These are phyloP conservation scores for Fringilla coelebs DNA, from an alignment of 2,797 vertebrate species.

Conservation along the genomic window DNA sequence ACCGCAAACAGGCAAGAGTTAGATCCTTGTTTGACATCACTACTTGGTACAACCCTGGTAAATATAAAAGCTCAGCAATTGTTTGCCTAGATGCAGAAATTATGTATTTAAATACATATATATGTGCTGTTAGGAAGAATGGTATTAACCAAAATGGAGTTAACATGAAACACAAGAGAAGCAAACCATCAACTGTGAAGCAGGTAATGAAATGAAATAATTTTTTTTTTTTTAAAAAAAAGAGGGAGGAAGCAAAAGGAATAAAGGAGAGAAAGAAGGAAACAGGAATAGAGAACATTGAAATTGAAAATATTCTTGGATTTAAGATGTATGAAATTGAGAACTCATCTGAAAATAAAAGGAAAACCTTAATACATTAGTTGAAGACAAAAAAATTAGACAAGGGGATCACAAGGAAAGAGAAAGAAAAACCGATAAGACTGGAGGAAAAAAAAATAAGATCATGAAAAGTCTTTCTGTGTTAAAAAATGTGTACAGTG, in stretches of 20 bases:
- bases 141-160: not conserved
- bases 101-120: not conserved
- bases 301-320: not conserved
- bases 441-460: not conserved
- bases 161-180: not conserved
- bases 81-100: not conserved
- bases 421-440: not conserved
- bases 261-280: not conserved
- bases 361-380: not conserved
- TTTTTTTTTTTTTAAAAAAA: too few relatives aligned
- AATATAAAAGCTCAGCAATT: not conserved
- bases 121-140: not conserved
- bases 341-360: not conserved
- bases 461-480: not conserved
- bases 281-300: not conserved
- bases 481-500: not conserved
- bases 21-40: not conserved
- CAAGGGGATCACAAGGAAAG: not conserved
- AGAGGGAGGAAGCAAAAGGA: not conserved
- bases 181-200: not conserved
- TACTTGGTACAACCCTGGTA: not conserved
- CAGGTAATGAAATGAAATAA: not conserved
- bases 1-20: not conserved
- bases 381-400: not conserved
- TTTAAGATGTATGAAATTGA: not conserved